Base-by-base conservation (phyloP, 2,113 vertebrate species). In the Cromileptes altivelis region DNA sequence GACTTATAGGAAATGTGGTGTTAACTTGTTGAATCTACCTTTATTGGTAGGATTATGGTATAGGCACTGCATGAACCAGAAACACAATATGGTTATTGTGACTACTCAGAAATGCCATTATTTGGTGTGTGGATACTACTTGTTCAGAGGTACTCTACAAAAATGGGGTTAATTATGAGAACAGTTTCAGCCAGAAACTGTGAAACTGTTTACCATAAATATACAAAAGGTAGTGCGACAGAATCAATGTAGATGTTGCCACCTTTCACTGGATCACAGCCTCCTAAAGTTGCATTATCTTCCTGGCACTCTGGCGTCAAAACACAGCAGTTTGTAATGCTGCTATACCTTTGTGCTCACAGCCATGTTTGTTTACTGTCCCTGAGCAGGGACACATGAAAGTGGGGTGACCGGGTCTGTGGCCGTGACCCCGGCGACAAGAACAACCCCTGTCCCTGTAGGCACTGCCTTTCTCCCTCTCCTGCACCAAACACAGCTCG, bases 301-400 rank as follows among this genome's bases (percentile, higher is more conserved):
- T 53, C 52, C 68, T 37, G 72, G 27, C 37, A 14, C 50, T 42
- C 47, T 62, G 37, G 45, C 62, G 3, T 80, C 79, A 79, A 75
- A 86, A 79, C 75, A 86, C 70, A 82, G 63, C 60, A 0, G 37
- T 53, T 79, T 60, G 78, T 84, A 40, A 56, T 3, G 58, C 76
- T 56, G 73, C 75, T 65, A 10, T 4, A 40, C 63, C 65, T 65
- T 30, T 30, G 65, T 56, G 56, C 78, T 70, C 58, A 17, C 60
- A 50, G 63, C 14, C 23, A 1, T 71, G 70, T 88, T 89, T 93
- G 88, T 94, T 93, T 87, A 89, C 86, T 17, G 70, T 81, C 88
- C 78, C 85, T 73, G 83, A 90, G 60, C 53, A 13, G 37, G 80
- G 71, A 79, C 83, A 73, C 86, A 90, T 77, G 60, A 84, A 86